Base-by-base conservation (phyloP, 2,888 invertebrate genomes). In the Periphyllus acericola region DNA sequence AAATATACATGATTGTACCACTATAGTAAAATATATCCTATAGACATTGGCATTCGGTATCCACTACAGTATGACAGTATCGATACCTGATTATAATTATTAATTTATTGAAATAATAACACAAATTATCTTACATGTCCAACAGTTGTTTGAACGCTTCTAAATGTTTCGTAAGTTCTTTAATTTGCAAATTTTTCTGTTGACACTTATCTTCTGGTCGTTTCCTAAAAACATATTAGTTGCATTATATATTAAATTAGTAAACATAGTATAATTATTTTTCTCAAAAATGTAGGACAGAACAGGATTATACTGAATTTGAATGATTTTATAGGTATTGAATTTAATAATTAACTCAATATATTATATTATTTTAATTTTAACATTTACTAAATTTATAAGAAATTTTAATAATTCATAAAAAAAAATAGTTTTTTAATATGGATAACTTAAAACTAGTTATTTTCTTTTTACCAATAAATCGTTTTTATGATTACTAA, bases 61-160 rank as follows among this genome's bases (percentile, higher is more conserved):
- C 40, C n/a, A n/a, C n/a, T n/a, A n/a, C n/a, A n/a, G n/a, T n/a
- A 52, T 52, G 52, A 52, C 14, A 52, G 6, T 52, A 52, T 52
- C 3, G 25, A 60, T 6, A 19, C 8, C n/a, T 46, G 14, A 79
- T 55, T 74, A 9, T 40, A n/a, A 34, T 21, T 46, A 46, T 46
- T n/a, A n/a, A n/a, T 21, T 74, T 0, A 74, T 74, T 25, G 19
- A 21, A 9, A 40, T n/a, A 25, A 40, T 6, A 25, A 9, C 11
- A n/a, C 60, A 60, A 25, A 55, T 8, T 52, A 19, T 52, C 86
- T 86, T 86, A 86, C 86, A 79, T 86, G 14, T 79, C 72, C 6
- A 80, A 21, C 21, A 72, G 40, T 60, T 52, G 52, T 25, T 80
- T 72, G 32, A 74, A 72, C 3, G 60, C 72, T 60, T 80, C 80